A percentile compares a stretch with the other conserved stretches of the same genome.
Evolutionary conservation across 2,113 vertebrate species (phyloP).

Genomic region (Coturnix japonica): DNA sequence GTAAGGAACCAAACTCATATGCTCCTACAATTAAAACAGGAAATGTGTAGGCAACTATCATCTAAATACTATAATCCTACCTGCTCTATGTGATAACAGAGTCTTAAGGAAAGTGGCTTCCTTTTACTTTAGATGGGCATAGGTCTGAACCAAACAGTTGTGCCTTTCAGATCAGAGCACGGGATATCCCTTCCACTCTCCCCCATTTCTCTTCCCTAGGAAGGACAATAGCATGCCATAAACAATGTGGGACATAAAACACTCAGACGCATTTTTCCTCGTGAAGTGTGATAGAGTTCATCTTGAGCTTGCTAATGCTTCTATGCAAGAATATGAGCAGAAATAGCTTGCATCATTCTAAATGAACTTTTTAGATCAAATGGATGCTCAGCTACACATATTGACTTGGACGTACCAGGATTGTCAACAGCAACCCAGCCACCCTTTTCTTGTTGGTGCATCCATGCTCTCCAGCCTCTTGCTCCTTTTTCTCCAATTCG

Average conservation of each 20-base stretch:
- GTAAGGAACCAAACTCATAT: neutral
- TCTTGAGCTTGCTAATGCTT: neutral
- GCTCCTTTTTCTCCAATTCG: slow-evolving; percentile 91
- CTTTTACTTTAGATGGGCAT: rapidly evolving
- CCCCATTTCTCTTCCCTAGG: neutral
- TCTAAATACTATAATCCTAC: neutral
- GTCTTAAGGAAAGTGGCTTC: neutral
- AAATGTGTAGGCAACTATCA: neutral
- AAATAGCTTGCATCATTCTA: neutral
- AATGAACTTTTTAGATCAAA: neutral
- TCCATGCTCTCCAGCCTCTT: slow-evolving; percentile 94
- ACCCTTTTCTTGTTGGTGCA: slow-evolving; percentile 95
- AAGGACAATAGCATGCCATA: neutral
- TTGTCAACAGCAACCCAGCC: slow-evolving; percentile 87
- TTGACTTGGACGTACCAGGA: slow-evolving; percentile 73
- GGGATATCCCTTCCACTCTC: neutral
- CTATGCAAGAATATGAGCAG: neutral
- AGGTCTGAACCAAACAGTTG: neutral
- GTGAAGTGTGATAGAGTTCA: neutral
- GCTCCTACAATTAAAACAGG: neutral
- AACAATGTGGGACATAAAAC: neutral
- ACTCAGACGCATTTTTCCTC: neutral
- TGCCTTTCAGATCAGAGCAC: neutral
- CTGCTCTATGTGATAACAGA: neutral
- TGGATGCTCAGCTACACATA: neutral